Evolutionary conservation across 2,888 invertebrate genomes (phyloP), one percentile per base, ranked within the genome.

Genomic region (Hirtodrosophila cameraria): DNA sequence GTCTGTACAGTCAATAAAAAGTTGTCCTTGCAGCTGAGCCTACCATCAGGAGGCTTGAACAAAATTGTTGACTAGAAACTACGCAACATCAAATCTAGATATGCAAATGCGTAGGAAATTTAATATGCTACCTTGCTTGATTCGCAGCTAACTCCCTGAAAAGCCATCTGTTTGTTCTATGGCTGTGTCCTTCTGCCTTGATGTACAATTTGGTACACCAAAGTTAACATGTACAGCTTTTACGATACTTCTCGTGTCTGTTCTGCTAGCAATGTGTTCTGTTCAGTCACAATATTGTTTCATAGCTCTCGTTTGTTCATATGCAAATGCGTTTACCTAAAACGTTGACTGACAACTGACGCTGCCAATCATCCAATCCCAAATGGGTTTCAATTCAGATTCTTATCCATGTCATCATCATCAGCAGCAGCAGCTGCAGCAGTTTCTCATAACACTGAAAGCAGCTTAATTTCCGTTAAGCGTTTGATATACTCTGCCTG

Each of bases 391-490:
- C 36, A 42, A 31, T 27, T 52, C 30, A 41, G 31, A 23, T 48
- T 31, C 6, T 45, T 23, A 42, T 33, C 28, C 38, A n/a, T 45
- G 39, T 33, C 41, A 45, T 20, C 20, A 25, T 28, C 18, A 30
- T 67, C 38, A 12, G 13, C 11, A 36, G 16, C 25, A 23, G 23
- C 30, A 31, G 23, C 15, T 11, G 36, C 13, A 25, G 5, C n/a
- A 45, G 33, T 3, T 23, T 15, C n/a, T 0, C 6, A 39, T 31
- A 63, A 27, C 58, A 74, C 53, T 55, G 65, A 41, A 36, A 42
- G 49, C 39, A 57, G 58, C 58, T 78, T 69, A 63, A 78, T 77
- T 69, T 77, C 63, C 63, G 58, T 46, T 63, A 50, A 61, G 38
- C 49, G 27, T 50, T 15, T 41, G 45, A 30, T 50, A 35, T 28